Percentiles rank a stretch among this genome's conserved stretches.
These are phyloP conservation scores for Gibbula magus DNA, from an alignment of 2,888 invertebrate species.

Conservation along the genomic window DNA sequence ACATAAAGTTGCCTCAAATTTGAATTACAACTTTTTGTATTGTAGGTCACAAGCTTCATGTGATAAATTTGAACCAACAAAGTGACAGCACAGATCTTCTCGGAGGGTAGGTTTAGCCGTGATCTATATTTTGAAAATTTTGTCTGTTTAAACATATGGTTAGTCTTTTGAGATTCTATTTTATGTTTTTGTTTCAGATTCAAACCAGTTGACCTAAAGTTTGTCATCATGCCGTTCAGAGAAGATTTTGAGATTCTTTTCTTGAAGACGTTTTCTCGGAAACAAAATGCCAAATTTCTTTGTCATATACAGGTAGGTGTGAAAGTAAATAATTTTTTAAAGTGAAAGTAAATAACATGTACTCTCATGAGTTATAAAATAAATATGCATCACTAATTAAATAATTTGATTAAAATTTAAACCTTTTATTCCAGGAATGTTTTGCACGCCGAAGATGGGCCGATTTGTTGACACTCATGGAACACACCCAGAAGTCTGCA, in stretches of 20 bases:
- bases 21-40: not conserved
- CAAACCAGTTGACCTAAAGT: slow-evolving; percentile 94
- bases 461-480: slow-evolving; percentile 85
- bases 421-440: slow-evolving; percentile 78
- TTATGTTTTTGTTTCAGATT: slow-evolving; percentile 75
- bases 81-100: slow-evolving; percentile 97
- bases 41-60: slow-evolving; percentile 86
- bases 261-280: slow-evolving; percentile 83
- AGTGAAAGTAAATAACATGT: not conserved
- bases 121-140: no score
- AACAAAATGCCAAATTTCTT: slow-evolving; percentile 89
- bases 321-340: not conserved
- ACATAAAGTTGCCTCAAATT: no score
- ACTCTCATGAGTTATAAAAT: not conserved
- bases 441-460: slow-evolving; percentile 85
- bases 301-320: slow-evolving; percentile 82
- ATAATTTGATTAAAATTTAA: no score
- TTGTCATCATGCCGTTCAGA: slow-evolving; percentile 87
- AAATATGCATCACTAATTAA: no score
- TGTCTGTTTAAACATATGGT: not conserved
- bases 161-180: not conserved
- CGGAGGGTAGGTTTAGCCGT: slow-evolving; percentile 81
- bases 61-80: slow-evolving; percentile 99
- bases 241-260: slow-evolving; percentile 90
- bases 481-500: slow-evolving; percentile 83